phyloP scores from a whole-genome alignment of 1,140 invertebrate genomes.

The Calephelis virginiensis region DNA sequence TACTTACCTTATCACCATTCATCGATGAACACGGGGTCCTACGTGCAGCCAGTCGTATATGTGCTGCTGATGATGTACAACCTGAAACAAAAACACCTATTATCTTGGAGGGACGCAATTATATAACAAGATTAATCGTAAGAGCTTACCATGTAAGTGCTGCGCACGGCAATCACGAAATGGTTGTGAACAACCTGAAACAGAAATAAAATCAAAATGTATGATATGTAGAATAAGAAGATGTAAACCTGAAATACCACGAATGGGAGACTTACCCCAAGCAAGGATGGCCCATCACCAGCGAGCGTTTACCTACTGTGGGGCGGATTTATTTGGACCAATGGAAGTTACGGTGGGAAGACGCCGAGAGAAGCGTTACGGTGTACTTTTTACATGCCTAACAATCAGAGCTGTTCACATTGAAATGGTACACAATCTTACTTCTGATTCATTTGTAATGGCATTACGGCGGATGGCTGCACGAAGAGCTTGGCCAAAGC shows the following conservation, averaged over 20 bases:
- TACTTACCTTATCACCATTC: conserved; percentile 23
- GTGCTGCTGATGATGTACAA: conserved; percentile 10
- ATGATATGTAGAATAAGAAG: conserved; percentile 23
- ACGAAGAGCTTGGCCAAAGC: conserved; percentile 30
- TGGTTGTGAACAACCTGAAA: conserved; percentile 31
- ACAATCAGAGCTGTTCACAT: conserved; percentile 37
- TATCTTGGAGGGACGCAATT: conserved; percentile 28
- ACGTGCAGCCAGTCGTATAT: conserved; percentile 27
- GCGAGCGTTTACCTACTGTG: conserved; percentile 30
- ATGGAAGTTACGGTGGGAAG: conserved; percentile 28
- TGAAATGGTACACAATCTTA: conserved; percentile 34
- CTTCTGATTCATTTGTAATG: conserved; percentile 37
- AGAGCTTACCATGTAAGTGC: conserved; percentile 26
- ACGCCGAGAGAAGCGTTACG: conserved; percentile 34
- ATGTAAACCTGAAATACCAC: not conserved
- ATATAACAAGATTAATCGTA: conserved; percentile 25
- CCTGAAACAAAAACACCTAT: conserved; percentile 23
- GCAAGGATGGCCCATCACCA: conserved; percentile 21
- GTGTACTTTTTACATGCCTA: conserved; percentile 32
- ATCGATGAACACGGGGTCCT: conserved; percentile 27
- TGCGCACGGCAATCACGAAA: conserved; percentile 30
- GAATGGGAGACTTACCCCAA: conserved; percentile 22
- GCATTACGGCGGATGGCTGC: conserved; percentile 41
- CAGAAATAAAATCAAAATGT: conserved; percentile 33
- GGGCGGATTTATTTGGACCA: conserved; percentile 40